Evolutionary conservation across 2,113 vertebrate species (phyloP), one percentile per base, ranked within the genome.

Genomic region (Nyctereutes procyonoides): DNA sequence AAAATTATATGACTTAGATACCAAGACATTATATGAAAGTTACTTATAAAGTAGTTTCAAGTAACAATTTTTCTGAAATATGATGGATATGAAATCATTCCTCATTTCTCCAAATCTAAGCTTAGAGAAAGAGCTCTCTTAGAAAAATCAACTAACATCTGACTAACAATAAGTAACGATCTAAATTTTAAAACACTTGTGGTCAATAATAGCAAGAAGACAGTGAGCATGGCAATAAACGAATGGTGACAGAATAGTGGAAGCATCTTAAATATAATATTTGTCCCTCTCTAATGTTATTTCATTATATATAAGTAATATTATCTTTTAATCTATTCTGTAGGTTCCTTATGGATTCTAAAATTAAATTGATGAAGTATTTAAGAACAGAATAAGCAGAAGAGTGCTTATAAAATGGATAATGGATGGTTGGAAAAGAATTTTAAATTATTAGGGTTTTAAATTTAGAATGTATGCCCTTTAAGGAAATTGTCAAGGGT

Each of bases 81-180:
- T 58, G 65, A 35, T 86, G 20, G 8, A 32, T 80, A 63, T 74
- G 4, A 94, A 93, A 60, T 5, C 48, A 15, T 74, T 94, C 43
- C 15, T 74, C 63, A 77, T 80, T 82, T 86, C 62, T 32, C 10
- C 16, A 63, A 32, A 77, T n/a, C 43, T 73, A 96, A 97, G 63
- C n/a, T 90, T 76, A 86, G 58, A 95, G 43, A 67, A 32, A 74
- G 2, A 62, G 5, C 43, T 8, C 0, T 79, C 48, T 85, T 17
- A 86, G 51, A 73, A 77, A 95, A 88, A n/a, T 9, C 24, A 71
- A 13, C 38, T 24, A 63, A 79, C 26, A 32, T 56, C 6, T 63
- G 28, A 67, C 10, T 53, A 35, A 93, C 6, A 67, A 35, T 38
- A 28, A 65, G 28, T 84, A 95, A 92, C 55, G 63, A 10, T 91